Evolutionary conservation across 2,113 vertebrate genomes (phyloP).

Genomic region (Erythrocebus patas): DNA sequence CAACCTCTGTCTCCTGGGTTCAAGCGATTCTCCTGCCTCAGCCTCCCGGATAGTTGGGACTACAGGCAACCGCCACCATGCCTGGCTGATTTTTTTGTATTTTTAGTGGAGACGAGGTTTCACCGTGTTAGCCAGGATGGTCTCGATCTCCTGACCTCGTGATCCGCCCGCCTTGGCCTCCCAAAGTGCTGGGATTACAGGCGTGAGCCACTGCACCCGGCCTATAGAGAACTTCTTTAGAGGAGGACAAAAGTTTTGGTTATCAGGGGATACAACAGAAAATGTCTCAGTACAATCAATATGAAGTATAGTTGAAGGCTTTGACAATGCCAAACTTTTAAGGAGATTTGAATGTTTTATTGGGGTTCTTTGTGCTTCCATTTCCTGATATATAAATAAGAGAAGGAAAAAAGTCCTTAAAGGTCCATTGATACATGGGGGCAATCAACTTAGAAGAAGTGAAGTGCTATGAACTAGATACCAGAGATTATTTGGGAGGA

Average conservation of each 20-base stretch:
- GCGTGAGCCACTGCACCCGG: no score
- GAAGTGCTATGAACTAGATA: neutral
- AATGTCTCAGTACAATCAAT: neutral
- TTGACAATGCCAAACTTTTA: neutral
- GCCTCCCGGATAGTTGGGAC: no score
- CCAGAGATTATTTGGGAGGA: neutral
- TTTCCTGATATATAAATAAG: neutral
- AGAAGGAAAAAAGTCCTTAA: neutral
- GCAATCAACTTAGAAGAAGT: neutral
- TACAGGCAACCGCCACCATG: no score
- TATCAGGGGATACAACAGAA: neutral
- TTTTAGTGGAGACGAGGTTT: no score
- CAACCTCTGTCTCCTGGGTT: no score
- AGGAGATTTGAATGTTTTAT: neutral
- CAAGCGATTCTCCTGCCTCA: no score
- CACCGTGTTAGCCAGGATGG: no score
- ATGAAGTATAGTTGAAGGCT: neutral
- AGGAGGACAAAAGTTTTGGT: neutral
- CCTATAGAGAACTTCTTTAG: neutral
- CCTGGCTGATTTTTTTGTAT: no score
- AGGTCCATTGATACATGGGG: neutral
- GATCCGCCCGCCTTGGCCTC: no score
- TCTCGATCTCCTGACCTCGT: no score
- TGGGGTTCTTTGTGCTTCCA: neutral
- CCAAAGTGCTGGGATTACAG: no score